Evolutionary conservation across 1,140 invertebrate species (phyloP), one percentile per base, ranked within the genome.

Genomic region (Tetranychus cinnabarinus): DNA sequence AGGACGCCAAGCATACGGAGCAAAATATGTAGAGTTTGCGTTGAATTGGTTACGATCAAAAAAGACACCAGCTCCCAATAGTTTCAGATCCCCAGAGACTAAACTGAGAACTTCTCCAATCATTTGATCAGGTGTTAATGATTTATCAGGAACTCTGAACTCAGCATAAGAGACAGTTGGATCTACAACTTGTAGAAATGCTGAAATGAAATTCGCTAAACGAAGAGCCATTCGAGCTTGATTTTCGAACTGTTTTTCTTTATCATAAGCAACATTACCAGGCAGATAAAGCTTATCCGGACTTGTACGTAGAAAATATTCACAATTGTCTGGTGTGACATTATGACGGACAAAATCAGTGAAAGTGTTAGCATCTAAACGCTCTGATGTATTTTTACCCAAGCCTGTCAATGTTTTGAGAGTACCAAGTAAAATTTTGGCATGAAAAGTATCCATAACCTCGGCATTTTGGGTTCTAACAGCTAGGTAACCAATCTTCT

Each of bases 31-130:
- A 72, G 66, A 68, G 50, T 72, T 72, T 1, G 7, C 23, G 50
- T 52, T 33, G 71, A 97, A 97, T 73, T 95, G 93, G 70, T 95
- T 91, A 52, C 86, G 78, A 69, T 96, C 90, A 86, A 91, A 98
- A 70, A 83, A 93, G 23, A 84, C 87, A 36, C 88, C 88, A 62
- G 88, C 86, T 7, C 85, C 85, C 81, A 86, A 87, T 64, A 97
- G 85, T 62, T 74, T 85, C 52, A 83, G 83, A 72, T 97, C 86
- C 33, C 88, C 88, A 67, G 96, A 79, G 0, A 96, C 81, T 56
- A 92, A 77, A 23, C 90, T 82, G n/a, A 97, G 70, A 1, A 89
- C 92, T 71, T 95, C 88, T 0, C 85, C 88, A 65, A 92, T 85
- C 81, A 93, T 86, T 76, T 93, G 88, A 78, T 92, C 88, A 74